phyloP scores from a whole-genome alignment of 64 coral and sea anemone genomes.

The Platygyra sinensis region DNA sequence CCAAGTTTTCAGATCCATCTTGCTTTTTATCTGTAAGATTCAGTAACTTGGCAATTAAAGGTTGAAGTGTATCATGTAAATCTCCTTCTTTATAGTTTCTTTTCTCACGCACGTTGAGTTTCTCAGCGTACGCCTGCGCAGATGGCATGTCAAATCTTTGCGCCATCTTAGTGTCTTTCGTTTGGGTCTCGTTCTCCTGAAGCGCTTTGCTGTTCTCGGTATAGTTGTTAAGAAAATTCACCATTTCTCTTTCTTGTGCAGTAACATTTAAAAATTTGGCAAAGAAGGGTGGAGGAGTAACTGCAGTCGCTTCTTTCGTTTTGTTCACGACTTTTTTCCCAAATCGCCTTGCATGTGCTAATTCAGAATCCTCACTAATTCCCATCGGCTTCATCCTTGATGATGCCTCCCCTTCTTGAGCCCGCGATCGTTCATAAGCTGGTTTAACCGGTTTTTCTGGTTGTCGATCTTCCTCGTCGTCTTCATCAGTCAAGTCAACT shows the following conservation, averaged over 20 bases:
- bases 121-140: neutral
- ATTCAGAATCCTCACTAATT: slow-evolving; percentile 6
- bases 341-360: slow-evolving; percentile 18
- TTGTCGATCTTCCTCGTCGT: neutral
- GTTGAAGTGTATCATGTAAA: neutral
- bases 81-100: neutral
- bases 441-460: neutral
- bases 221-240: slow-evolving; percentile 34
- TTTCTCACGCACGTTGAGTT: neutral
- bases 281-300: slow-evolving; percentile 26
- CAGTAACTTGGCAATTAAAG: neutral
- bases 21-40: neutral
- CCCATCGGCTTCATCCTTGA: neutral
- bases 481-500: slow-evolving; percentile 32
- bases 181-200: neutral
- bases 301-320: neutral
- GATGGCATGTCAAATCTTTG: neutral
- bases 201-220: neutral
- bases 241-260: slow-evolving; percentile 21
- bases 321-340: neutral
- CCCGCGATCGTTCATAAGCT: neutral
- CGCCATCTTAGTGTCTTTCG: neutral
- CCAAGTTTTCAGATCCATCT: neutral
- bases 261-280: slow-evolving; percentile 31
- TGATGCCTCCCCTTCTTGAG: neutral